A percentile compares a stretch with the other conserved stretches of the same genome.
Conservation (phyloP, 2,113 vertebrate species). For the Pongo pygmaeus region DNA sequence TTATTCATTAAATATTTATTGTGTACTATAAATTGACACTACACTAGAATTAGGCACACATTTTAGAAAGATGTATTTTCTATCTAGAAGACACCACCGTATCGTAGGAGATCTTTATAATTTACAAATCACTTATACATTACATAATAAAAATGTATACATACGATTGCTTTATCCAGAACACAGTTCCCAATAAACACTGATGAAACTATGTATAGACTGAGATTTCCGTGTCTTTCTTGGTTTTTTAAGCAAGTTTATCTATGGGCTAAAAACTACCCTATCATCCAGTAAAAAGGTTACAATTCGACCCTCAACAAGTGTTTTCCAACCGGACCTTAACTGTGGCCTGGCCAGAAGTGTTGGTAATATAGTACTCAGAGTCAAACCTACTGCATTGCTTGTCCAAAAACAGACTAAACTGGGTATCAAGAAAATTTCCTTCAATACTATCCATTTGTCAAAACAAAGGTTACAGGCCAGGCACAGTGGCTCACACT, state of each 20-base stretch:
- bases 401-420: neutral
- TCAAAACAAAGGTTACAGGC: neutral
- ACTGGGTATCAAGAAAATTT: neutral
- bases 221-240: neutral
- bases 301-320: neutral
- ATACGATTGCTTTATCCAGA: neutral
- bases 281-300: neutral
- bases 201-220: neutral
- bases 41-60: neutral
- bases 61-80: slow-evolving; percentile 19
- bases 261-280: neutral
- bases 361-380: neutral
- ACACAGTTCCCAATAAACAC: neutral
- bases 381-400: neutral
- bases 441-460: neutral
- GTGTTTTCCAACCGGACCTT: neutral
- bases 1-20: neutral
- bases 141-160: neutral
- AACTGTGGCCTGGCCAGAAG: neutral
- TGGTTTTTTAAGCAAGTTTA: neutral
- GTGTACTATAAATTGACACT: neutral
- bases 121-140: neutral
- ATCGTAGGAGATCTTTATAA: neutral
- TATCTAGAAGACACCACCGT: neutral
- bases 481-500: too few relatives aligned